Percentiles rank a stretch among this genome's conserved stretches.
These are phyloP conservation scores for Asarcornis scutulata DNA, from an alignment of 2,113 vertebrate genomes.

Conservation along the genomic window DNA sequence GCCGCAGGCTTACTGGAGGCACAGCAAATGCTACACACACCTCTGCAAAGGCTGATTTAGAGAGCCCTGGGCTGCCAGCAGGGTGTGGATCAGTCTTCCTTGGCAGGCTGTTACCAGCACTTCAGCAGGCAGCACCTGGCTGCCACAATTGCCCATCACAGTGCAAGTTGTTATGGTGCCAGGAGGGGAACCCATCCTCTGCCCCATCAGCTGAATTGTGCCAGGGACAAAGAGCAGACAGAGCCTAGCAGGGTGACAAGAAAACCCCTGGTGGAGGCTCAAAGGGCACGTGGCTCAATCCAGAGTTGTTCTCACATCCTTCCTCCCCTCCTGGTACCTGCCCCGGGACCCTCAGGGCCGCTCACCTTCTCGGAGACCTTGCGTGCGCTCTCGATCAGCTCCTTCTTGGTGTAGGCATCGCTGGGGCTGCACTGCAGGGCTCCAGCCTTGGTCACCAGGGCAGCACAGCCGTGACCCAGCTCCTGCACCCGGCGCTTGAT, in stretches of 20 bases:
- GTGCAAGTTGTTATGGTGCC: not conserved
- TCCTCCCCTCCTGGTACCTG: not conserved
- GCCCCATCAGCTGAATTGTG: not conserved
- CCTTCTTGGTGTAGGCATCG: conserved; percentile 94
- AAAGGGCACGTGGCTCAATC: not conserved
- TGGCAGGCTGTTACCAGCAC: not conserved
- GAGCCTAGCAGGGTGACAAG: not conserved
- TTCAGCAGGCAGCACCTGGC: not conserved
- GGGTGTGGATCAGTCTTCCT: not conserved
- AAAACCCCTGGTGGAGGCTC: rapidly evolving
- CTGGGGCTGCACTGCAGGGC: conserved; percentile 95
- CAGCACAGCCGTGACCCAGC: conserved; percentile 90
- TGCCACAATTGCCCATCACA: not conserved
- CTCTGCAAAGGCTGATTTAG: not conserved
- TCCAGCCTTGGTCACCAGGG: conserved; percentile 93
- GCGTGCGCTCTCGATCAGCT: conserved; percentile 95
- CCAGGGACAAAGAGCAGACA: not conserved
- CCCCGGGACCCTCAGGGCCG: not conserved
- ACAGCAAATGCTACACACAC: rapidly evolving
- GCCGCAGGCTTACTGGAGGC: not conserved
- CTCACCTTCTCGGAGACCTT: conserved; percentile 96
- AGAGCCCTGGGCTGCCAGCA: not conserved
- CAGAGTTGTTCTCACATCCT: not conserved
- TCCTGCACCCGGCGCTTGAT: conserved; percentile 97
- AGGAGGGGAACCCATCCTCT: not conserved